Evolutionary conservation across 2,113 vertebrate species (phyloP).

Genomic region (Tetraodon nigroviridis): DNA sequence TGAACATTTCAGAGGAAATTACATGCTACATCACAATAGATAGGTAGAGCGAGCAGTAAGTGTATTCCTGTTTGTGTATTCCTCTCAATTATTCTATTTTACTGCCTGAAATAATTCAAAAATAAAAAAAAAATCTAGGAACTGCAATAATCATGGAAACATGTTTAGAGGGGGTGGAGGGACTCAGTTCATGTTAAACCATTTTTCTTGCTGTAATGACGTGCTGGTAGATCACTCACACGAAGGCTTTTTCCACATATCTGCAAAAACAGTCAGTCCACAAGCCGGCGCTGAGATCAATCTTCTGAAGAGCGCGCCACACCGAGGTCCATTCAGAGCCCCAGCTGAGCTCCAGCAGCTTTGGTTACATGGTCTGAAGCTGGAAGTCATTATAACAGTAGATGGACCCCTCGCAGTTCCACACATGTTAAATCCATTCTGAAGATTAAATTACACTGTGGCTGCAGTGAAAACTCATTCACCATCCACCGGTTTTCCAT

Average conservation of each 20-base stretch:
- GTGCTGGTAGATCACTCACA: constrained; percentile 55
- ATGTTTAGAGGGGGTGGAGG: neutral
- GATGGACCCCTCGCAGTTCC: constrained; percentile 14
- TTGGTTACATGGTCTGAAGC: constrained; percentile 55
- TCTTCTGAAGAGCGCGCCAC: constrained; percentile 46
- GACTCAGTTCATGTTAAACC: constrained; percentile 27
- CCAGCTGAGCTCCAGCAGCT: constrained; percentile 39
- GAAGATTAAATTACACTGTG: constrained; percentile 26
- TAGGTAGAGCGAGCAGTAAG: too few species aligned
- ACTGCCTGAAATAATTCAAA: neutral
- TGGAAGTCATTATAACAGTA: constrained; percentile 48
- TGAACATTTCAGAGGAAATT: too few species aligned
- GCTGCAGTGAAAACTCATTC: constrained; percentile 19
- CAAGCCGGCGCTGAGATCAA: constrained; percentile 38
- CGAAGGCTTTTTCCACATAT: constrained; percentile 30
- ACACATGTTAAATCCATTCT: constrained; percentile 67
- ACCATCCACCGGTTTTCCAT: constrained; percentile 17
- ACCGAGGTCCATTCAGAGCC: constrained; percentile 45
- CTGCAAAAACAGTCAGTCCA: constrained; percentile 38
- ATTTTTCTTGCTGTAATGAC: constrained; percentile 46
- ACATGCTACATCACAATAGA: too few species aligned
- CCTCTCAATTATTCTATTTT: neutral
- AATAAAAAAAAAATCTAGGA: constrained; percentile 38
- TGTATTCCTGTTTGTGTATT: neutral
- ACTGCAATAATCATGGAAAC: constrained; percentile 66